A percentile compares a stretch with the other conserved stretches of the same genome.
phyloP scores from a whole-genome alignment of 2,113 vertebrate genomes.

The Psittacula cyanocephala region DNA sequence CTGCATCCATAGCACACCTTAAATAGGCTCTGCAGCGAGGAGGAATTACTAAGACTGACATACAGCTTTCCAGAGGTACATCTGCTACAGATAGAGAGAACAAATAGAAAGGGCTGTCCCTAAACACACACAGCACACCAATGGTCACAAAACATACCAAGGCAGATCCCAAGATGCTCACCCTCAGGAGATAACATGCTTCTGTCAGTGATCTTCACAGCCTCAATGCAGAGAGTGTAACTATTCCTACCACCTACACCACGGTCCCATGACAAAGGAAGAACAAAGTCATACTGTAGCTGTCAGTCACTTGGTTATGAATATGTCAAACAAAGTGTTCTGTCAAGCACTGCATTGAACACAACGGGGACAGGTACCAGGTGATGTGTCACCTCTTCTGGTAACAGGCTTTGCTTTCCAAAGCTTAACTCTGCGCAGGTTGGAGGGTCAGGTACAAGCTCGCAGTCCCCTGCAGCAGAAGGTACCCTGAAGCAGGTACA shows the following conservation, averaged over 20 bases:
- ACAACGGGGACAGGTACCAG: fast-evolving
- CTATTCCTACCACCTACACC: not conserved
- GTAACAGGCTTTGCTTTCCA: fast-evolving
- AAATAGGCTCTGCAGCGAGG: not conserved
- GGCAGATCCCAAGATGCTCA: not conserved
- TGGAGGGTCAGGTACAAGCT: not conserved
- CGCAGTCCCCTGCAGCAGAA: not conserved
- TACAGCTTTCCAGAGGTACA: not conserved
- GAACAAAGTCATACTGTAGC: fast-evolving
- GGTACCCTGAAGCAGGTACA: not conserved
- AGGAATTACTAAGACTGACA: not conserved
- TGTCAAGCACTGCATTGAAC: not conserved
- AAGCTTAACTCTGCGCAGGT: not conserved
- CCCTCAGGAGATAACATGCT: not conserved
- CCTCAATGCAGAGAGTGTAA: not conserved
- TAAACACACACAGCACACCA: not conserved
- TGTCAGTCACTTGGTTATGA: not conserved
- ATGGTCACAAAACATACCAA: fast-evolving
- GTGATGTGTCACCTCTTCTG: not conserved
- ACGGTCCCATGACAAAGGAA: not conserved
- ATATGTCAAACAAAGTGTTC: not conserved
- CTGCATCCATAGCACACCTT: not conserved
- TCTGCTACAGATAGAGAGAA: not conserved
- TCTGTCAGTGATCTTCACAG: not conserved
- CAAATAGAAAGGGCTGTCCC: not conserved